Evolutionary conservation across 2,797 vertebrate species (phyloP), one percentile per base, ranked within the genome.

Genomic region (Tenualosa ilisha): DNA sequence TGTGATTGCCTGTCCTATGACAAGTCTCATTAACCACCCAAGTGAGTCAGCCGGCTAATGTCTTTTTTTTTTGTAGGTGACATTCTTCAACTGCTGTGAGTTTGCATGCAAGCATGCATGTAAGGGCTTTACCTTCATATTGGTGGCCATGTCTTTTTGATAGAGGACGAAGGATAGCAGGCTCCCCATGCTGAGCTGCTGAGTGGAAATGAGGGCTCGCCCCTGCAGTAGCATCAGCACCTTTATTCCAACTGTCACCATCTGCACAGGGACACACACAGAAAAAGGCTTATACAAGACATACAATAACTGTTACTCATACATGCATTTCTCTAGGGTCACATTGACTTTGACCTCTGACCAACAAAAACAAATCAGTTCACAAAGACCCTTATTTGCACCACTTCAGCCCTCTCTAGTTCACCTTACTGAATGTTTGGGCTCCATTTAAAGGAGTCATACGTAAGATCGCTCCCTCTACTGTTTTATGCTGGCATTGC

Each of bases 131-230:
- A 98, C 97, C 22, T 5, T 91, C 81, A 97, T 88, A 0, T 93
- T 86, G 0, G 0, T 0, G 0, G 93, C 89, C 81, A 96, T 94
- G 0, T 96, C 90, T 65, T 91, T 95, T 92, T 97, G 96, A 91
- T 96, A 98, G 11, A 99, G 84, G 26, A 98, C 87, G 82, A 98
- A 98, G n/a, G 97, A 94, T n/a, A 98, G 82, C 0, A 99, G 93
- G 9, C 89, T 90, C 0, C 97, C 96, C 0, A 88, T 82, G 24
- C 90, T 97, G 87, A 98, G 90, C 79, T 90, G 91, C 0, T 95
- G 94, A 0, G 92, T 89, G 0, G 49, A 89, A 89, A 97, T 95
- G 87, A 98, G 95, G 24, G 59, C 89, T n/a, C 94, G 93, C 0
- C 97, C 97, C 0, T 90, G 89, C 24, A 89, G 84, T 86, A 99